These are phyloP conservation scores for Seira musarum DNA, from an alignment of 2,888 invertebrate species.

Conservation along the genomic window DNA sequence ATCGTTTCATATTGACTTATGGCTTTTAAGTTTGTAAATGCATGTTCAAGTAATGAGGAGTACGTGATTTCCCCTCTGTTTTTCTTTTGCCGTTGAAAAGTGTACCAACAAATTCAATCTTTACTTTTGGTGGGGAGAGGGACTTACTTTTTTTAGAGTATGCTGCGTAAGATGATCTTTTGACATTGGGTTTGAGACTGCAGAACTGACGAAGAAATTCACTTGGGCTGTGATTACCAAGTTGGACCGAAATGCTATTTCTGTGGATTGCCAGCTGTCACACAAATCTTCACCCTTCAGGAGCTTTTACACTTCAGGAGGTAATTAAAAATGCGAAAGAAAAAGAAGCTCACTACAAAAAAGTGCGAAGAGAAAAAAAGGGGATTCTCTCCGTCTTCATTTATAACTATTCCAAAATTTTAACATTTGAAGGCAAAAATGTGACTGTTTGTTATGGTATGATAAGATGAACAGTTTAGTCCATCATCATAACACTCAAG, in stretches of 20 bases:
- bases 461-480: background rate
- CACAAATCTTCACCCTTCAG: conserved; percentile 56
- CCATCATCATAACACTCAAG: background rate
- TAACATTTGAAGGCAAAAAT: too few relatives aligned
- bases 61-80: too few relatives aligned
- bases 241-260: background rate
- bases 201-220: background rate
- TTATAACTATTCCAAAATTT: too few relatives aligned
- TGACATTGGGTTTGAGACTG: conserved; percentile 44
- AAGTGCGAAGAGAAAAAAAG: conserved; percentile 22
- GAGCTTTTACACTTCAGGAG: conserved; percentile 40
- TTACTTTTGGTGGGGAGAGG: conserved; percentile 23
- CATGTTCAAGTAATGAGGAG: background rate
- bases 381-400: conserved; percentile 26
- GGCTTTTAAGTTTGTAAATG: background rate
- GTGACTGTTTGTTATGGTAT: too few relatives aligned
- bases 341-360: conserved; percentile 41
- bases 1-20: background rate
- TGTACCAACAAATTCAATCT: conserved; percentile 12
- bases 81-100: too few relatives aligned
- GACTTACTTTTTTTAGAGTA: background rate
- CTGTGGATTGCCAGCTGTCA: conserved; percentile 46
- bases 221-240: background rate
- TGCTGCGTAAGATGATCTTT: conserved; percentile 49
- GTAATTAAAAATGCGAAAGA: conserved; percentile 58